Base-by-base conservation (phyloP, 2,113 vertebrate species). In the Leptobrachium leishanense region DNA sequence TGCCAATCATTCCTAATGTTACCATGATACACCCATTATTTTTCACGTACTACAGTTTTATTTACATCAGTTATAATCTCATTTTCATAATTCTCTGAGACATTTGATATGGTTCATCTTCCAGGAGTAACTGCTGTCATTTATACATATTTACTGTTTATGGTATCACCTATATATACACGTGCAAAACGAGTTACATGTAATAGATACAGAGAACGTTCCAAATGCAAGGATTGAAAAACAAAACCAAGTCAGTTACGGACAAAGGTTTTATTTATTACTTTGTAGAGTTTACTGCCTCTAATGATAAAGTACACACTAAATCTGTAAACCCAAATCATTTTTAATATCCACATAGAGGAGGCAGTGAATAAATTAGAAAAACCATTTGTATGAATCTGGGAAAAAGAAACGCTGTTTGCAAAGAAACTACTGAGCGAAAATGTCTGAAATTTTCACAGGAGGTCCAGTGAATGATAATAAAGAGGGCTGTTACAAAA, bases 11-110 rank as follows among this genome's bases (percentile, higher is more conserved):
- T 20, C 41, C 54, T 20, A 74, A 59, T 66, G 13, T 55, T 40
- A 67, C 12, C 9, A 39, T 44, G 71, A 67, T 79, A 79, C 77
- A 79, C 77, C 77, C 77, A 67, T 2, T 20, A 79, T 79, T 62
- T 66, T 67, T 43, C 77, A 79, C 77, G 77, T 79, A 73, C 70
- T 54, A 41, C 50, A n/a, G 13, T 68, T 59, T 59, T 9, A 79
- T 67, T 71, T 67, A 54, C 43, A 73, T 73, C 64, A 70, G 53
- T 71, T 73, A 46, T 79, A 43, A 39, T 12, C 31, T 68, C n/a
- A 31, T 69, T 71, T 65, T 54, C 5, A 6, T 66, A 15, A 41
- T 66, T 75, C 44, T 41, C 20, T 65, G 2, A 65, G 5, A 65
- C 6, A 65, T 65, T 2, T 11, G 55, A 12, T 59, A 12, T 13